phyloP scores from a whole-genome alignment of 2,797 vertebrate species.

The Caiman crocodilus region DNA sequence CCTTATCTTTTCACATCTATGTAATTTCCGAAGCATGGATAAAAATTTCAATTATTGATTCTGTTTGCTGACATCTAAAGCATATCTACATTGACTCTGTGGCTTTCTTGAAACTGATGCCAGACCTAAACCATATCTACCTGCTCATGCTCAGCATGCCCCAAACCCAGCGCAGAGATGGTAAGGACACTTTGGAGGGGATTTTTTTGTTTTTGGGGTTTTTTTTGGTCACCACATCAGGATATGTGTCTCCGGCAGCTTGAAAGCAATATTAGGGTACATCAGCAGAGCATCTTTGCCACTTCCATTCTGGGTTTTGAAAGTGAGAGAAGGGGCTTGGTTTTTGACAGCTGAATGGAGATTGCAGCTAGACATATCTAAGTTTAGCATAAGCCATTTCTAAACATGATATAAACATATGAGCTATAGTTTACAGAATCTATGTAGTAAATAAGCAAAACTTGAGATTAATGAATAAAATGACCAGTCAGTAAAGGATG shows the following conservation, averaged over 20 bases:
- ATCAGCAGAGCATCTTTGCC: not conserved
- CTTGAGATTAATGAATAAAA: not conserved
- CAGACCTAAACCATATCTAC: too few relatives aligned
- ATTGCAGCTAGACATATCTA: not conserved
- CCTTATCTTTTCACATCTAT: not conserved
- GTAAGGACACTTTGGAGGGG: too few relatives aligned
- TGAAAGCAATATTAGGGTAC: too few relatives aligned
- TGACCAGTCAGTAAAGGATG: not conserved
- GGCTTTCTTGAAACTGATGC: too few relatives aligned
- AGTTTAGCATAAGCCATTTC: not conserved
- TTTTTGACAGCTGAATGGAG: not conserved
- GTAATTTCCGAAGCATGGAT: not conserved
- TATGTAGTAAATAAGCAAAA: not conserved
- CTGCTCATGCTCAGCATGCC: too few relatives aligned
- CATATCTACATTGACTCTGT: not conserved
- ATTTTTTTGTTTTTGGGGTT: too few relatives aligned
- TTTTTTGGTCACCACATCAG: too few relatives aligned
- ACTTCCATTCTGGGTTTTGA: not conserved
- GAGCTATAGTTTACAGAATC: not conserved
- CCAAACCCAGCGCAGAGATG: too few relatives aligned
- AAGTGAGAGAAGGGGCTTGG: not conserved
- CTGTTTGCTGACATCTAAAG: not conserved
- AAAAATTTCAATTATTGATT: not conserved
- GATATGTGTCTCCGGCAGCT: too few relatives aligned
- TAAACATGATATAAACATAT: not conserved